phyloP scores from a whole-genome alignment of 1,140 invertebrate species.

The Penaeus japonicus region DNA sequence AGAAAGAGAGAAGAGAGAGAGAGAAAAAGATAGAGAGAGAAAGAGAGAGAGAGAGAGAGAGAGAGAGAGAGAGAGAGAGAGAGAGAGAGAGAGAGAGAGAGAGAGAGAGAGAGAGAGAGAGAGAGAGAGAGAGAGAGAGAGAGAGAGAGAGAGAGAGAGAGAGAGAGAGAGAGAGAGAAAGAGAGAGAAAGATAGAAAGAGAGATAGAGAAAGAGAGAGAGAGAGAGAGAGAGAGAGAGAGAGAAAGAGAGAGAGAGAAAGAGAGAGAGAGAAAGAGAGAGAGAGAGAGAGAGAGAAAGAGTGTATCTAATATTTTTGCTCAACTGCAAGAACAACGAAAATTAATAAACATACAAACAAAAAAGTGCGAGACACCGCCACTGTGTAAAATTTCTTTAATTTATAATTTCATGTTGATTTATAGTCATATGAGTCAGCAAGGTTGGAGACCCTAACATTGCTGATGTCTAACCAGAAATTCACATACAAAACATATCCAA shows the following conservation, averaged over 20 bases:
- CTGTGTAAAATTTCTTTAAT: no score
- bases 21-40: not conserved
- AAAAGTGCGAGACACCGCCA: no score
- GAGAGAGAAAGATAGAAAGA: conserved; percentile 16
- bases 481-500: no score
- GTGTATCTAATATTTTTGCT: not conserved
- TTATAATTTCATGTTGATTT: no score
- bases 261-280: conserved; percentile 2
- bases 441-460: no score
- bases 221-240: conserved; percentile 15
- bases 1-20: not conserved
- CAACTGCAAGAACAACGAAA: no score
- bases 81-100: conserved; percentile 16
- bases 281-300: not conserved
- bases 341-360: no score
- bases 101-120: not conserved
- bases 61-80: conserved; percentile 28
- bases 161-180: conserved; percentile 34
- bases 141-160: not conserved
- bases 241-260: conserved; percentile 26
- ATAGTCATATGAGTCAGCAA: no score
- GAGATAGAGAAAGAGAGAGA: not conserved
- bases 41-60: conserved; percentile 35
- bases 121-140: not conserved
- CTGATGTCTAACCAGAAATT: no score